These are phyloP conservation scores for Eciton burchellii DNA, from an alignment of 1,140 invertebrate species.

Conservation along the genomic window DNA sequence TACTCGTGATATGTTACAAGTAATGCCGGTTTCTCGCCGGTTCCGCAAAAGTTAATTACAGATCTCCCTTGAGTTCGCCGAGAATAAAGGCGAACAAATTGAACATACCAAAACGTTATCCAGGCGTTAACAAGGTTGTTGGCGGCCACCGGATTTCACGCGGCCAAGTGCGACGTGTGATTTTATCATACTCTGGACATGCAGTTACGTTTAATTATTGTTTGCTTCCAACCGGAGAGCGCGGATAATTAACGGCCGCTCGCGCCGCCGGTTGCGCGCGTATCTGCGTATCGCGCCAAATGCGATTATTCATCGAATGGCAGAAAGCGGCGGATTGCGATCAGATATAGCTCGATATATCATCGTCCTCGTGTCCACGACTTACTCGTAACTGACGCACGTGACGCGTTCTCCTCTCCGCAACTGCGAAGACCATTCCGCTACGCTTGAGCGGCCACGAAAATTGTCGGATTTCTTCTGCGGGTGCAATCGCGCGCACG, in stretches of 20 bases:
- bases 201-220: slow-evolving; percentile 51
- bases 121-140: slow-evolving; percentile 25
- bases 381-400: slow-evolving; percentile 63
- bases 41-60: background rate
- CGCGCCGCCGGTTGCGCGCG: background rate
- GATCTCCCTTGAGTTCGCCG: background rate
- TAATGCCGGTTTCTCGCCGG: too few relatives aligned
- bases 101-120: slow-evolving; percentile 10
- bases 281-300: background rate
- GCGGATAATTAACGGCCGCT: slow-evolving; percentile 42
- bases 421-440: slow-evolving; percentile 42
- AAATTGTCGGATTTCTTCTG: slow-evolving; percentile 45
- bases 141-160: slow-evolving; percentile 22
- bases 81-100: background rate
- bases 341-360: slow-evolving; percentile 38
- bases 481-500: slow-evolving; percentile 5
- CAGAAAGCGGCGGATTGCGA: slow-evolving; percentile 18
- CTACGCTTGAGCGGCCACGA: slow-evolving; percentile 21
- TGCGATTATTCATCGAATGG: slow-evolving; percentile 38
- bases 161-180: slow-evolving; percentile 31
- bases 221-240: slow-evolving; percentile 30
- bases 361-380: slow-evolving; percentile 36
- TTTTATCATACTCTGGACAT: slow-evolving; percentile 41
- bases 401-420: slow-evolving; percentile 34
- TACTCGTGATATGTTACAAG: background rate